A percentile compares a stretch with the other conserved stretches of the same genome.
Evolutionary conservation across 2,113 vertebrate species (phyloP).

Genomic region (Chunga burmeisteri): DNA sequence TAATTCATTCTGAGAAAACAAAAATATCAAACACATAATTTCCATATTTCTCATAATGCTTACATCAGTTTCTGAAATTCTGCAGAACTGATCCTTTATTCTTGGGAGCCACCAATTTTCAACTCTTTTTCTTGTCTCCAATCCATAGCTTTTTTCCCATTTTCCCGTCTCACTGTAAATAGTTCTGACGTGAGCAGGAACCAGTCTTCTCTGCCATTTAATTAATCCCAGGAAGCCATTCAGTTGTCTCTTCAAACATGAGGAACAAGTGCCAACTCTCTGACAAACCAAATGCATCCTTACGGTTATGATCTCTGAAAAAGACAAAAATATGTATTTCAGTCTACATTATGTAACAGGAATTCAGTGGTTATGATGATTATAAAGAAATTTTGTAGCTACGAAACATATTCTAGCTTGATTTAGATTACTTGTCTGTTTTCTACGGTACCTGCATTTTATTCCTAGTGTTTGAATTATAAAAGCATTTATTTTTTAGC

Average conservation of each 20-base stretch:
- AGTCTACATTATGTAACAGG: background rate
- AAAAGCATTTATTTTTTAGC: background rate
- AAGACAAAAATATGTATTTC: background rate
- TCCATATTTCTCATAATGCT: constrained; percentile 36
- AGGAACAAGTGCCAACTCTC: constrained; percentile 56
- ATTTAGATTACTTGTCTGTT: background rate
- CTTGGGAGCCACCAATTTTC: constrained; percentile 88
- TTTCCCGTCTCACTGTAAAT: constrained; percentile 88
- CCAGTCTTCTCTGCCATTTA: constrained; percentile 16
- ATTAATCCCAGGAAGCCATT: background rate
- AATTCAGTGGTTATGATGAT: background rate
- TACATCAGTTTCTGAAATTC: constrained; percentile 76
- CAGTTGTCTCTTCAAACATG: constrained; percentile 47
- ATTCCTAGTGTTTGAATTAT: background rate
- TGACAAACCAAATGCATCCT: constrained; percentile 73
- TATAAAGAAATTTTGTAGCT: background rate
- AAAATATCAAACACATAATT: background rate
- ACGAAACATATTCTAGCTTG: background rate
- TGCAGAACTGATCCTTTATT: constrained; percentile 81
- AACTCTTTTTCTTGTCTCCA: constrained; percentile 83
- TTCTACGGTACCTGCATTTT: background rate
- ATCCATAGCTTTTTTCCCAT: constrained; percentile 86
- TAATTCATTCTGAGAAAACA: background rate
- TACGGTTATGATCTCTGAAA: constrained; percentile 20
- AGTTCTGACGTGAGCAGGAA: constrained; percentile 54